Conservation (phyloP, 2,113 vertebrate species). For the Callocephalon fimbriatum region DNA sequence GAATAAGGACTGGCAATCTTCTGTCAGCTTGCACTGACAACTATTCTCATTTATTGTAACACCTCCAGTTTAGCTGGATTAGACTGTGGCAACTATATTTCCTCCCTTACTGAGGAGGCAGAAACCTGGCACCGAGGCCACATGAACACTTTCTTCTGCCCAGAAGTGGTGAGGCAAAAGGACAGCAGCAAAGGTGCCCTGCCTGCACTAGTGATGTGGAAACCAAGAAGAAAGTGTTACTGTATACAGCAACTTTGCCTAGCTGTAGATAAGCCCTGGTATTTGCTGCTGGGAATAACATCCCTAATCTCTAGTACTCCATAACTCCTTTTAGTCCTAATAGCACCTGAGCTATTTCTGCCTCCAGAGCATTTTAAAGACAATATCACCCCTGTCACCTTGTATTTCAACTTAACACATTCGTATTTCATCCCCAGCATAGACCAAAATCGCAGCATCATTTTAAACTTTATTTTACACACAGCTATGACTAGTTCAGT, state of each 20-base stretch:
- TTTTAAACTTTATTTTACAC: constrained; percentile 10
- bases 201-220: background rate
- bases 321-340: background rate
- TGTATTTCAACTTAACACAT: background rate
- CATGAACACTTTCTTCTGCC: rapidly evolving
- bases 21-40: background rate
- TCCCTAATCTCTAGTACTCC: background rate
- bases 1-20: background rate
- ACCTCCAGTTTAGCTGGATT: background rate
- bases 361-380: background rate
- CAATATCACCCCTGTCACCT: background rate
- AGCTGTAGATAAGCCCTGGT: background rate
- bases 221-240: background rate
- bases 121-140: background rate
- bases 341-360: background rate
- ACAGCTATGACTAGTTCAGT: background rate
- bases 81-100: background rate
- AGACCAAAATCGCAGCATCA: background rate
- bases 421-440: background rate
- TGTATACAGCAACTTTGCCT: background rate
- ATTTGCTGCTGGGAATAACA: background rate
- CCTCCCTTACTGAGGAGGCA: background rate
- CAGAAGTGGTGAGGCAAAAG: background rate
- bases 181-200: background rate
- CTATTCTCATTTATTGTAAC: background rate